phyloP scores from a whole-genome alignment of 2,113 vertebrate species.

The Passer domesticus region DNA sequence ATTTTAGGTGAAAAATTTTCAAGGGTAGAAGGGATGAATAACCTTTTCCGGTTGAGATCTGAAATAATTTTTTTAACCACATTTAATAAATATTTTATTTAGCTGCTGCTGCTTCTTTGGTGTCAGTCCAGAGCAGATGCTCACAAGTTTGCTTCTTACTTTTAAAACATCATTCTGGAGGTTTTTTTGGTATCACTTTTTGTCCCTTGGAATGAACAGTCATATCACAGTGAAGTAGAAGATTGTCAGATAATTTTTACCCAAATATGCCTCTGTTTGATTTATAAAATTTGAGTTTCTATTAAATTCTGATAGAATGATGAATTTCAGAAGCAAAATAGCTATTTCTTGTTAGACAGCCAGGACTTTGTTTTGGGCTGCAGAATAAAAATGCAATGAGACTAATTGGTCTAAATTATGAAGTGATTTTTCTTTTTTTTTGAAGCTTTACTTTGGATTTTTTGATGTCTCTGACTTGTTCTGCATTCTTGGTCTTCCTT shows the following conservation, averaged over 20 bases:
- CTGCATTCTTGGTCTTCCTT: neutral
- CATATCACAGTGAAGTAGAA: neutral
- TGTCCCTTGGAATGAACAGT: neutral
- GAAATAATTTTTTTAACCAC: neutral
- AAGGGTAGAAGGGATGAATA: neutral
- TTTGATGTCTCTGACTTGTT: neutral
- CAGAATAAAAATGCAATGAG: neutral
- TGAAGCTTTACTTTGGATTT: neutral
- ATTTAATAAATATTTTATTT: conserved; percentile 15
- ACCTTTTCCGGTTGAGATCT: neutral
- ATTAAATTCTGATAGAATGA: neutral
- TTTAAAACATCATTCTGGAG: neutral
- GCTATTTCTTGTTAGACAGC: neutral
- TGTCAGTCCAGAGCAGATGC: neutral
- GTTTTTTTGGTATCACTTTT: neutral
- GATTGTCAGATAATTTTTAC: neutral
- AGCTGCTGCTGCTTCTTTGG: neutral
- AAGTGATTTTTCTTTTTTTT: neutral
- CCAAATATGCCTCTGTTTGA: neutral
- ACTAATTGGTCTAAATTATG: neutral
- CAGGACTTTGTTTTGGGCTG: neutral
- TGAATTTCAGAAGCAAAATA: neutral
- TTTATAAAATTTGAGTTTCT: neutral
- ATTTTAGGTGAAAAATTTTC: neutral
- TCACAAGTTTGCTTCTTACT: neutral